Evolutionary conservation across 2,797 vertebrate genomes (phyloP).

Genomic region (Sphenodon punctatus): DNA sequence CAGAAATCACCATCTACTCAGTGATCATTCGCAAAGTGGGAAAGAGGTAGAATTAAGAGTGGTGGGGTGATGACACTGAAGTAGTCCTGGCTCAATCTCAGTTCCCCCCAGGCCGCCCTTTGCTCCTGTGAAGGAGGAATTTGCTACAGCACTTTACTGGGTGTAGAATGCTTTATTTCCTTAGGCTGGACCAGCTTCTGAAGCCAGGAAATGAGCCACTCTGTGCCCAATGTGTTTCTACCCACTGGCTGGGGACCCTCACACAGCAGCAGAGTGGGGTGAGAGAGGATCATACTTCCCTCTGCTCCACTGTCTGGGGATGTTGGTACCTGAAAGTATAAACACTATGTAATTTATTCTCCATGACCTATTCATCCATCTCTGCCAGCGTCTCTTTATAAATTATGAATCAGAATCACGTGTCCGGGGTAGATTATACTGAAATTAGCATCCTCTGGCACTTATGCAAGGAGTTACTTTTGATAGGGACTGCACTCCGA

Average conservation of each 20-base stretch:
- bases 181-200: background rate
- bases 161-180: background rate
- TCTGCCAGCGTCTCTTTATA: no score
- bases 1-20: background rate
- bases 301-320: background rate
- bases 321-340: background rate
- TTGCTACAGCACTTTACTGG: background rate
- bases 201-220: no score
- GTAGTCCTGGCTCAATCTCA: background rate
- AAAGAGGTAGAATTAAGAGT: background rate
- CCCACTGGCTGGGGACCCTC: background rate
- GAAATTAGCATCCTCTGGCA: background rate
- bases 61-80: no score
- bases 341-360: background rate
- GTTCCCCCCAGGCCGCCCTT: background rate
- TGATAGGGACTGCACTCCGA: background rate
- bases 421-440: no score
- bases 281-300: no score
- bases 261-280: background rate
- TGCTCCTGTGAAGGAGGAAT: background rate
- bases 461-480: background rate
- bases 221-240: no score
- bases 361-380: background rate
- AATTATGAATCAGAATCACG: no score
- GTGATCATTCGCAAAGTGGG: background rate